Conservation (phyloP, 2,888 invertebrate genomes). For the Volucella inanis region DNA sequence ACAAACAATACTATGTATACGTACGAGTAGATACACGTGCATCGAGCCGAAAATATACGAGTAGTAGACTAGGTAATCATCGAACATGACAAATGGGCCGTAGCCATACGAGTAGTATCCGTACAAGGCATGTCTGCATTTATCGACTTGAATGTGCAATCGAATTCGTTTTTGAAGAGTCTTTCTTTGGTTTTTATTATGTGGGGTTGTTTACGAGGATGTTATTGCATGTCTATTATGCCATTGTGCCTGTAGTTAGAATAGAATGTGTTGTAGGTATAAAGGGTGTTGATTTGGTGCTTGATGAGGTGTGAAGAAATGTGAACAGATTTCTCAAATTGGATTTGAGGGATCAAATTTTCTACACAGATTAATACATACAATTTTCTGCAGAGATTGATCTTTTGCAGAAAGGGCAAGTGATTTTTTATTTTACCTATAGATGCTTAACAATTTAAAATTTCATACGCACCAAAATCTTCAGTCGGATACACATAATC, state of each 20-base stretch:
- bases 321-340: constrained; percentile 81
- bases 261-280: constrained; percentile 49
- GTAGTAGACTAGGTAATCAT: constrained; percentile 50
- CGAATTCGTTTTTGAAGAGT: constrained; percentile 77
- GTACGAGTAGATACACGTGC: not conserved
- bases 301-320: constrained; percentile 83
- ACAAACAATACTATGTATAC: constrained; percentile 16
- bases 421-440: not conserved
- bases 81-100: constrained; percentile 64
- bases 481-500: no score
- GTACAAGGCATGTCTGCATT: constrained; percentile 26
- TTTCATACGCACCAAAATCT: no score
- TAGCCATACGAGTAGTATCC: not conserved
- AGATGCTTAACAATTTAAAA: not conserved
- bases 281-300: constrained; percentile 79
- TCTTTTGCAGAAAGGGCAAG: constrained; percentile 14
- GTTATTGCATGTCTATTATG: constrained; percentile 61
- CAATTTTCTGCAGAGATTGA: not conserved
- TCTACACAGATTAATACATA: no score
- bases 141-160: constrained; percentile 47
- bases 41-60: not conserved
- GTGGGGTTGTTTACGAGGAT: constrained; percentile 32
- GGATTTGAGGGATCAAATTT: no score
- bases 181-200: constrained; percentile 64
- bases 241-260: constrained; percentile 52